These are phyloP conservation scores for Gambusia holbrooki DNA, from an alignment of 2,113 vertebrate species.

Conservation along the genomic window DNA sequence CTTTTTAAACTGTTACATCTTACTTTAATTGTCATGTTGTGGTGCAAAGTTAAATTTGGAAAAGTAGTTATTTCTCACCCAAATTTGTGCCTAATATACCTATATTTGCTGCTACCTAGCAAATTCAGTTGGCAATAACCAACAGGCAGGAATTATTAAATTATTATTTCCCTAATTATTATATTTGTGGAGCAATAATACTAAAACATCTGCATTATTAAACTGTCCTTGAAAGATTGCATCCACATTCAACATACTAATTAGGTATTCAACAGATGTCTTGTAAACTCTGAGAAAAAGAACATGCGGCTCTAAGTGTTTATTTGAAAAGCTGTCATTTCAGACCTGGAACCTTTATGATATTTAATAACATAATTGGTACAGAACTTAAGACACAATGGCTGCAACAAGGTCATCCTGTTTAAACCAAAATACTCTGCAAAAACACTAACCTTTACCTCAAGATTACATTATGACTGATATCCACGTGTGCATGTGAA, in stretches of 20 bases:
- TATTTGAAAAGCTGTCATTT: too few species aligned
- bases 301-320: too few species aligned
- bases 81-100: too few species aligned
- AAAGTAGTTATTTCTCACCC: too few species aligned
- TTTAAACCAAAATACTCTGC: background rate
- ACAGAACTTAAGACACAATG: background rate
- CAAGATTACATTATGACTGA: background rate
- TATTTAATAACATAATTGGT: too few species aligned
- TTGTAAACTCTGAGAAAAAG: too few species aligned
- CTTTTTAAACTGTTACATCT: too few species aligned
- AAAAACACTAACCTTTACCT: background rate
- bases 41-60: too few species aligned
- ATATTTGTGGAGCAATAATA: background rate
- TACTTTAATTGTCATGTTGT: too few species aligned
- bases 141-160: background rate
- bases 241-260: background rate
- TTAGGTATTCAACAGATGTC: too few species aligned
- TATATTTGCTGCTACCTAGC: background rate
- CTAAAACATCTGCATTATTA: background rate
- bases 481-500: background rate
- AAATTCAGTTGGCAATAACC: background rate
- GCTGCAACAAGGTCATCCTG: background rate
- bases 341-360: too few species aligned
- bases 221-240: background rate
- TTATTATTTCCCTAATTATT: background rate